Base-by-base conservation (phyloP, 2,113 vertebrate species). In the Neotoma lepida region DNA sequence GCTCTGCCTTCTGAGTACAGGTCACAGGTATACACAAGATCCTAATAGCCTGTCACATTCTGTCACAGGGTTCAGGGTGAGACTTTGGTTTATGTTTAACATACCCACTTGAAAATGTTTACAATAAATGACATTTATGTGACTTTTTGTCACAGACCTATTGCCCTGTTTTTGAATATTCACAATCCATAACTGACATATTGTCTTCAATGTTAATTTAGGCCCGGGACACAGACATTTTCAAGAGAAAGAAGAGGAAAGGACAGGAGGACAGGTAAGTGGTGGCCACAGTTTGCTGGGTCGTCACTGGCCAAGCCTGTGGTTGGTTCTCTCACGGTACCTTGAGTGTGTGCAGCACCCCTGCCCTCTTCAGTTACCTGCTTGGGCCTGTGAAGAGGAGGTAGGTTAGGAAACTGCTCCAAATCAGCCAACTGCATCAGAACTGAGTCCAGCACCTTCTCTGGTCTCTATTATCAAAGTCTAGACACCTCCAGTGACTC, bases 161-260 rank as follows among this genome's bases (percentile, higher is more conserved):
- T 61, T 30, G 56, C 26, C 56, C n/a, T 84, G 26, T 30, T 84
- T 80, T 41, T 84, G 39, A 44, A 5, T 63, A 30, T 18, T 33
- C 58, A 41, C 6, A 9, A 63, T 63, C 56, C 56, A 44, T 61
- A 44, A 41, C 80, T 44, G 8, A 30, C 58, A 44, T 41, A 63
- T 2, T 63, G 4, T 63, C 81, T 44, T 63, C 5, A 61, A 41
- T 61, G 17, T 17, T 56, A 56, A 81, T 81, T 14, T 10, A 84
- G 81, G 81, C 81, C 15, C 81, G 3, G 56, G 81, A 84, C 56
- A 84, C 81, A 84, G 81, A 84, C 81, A 44, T 84, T 30, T 84
- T 84, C 81, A 84, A 63, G 81, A 84, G 7, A 84, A 84, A 84
- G 56, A 84, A 84, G 81, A 84, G 56, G 56, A 84, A 63, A 44